These are phyloP conservation scores for Lordiphosa andalusiaca DNA, from an alignment of 2,888 invertebrate genomes.

Conservation along the genomic window DNA sequence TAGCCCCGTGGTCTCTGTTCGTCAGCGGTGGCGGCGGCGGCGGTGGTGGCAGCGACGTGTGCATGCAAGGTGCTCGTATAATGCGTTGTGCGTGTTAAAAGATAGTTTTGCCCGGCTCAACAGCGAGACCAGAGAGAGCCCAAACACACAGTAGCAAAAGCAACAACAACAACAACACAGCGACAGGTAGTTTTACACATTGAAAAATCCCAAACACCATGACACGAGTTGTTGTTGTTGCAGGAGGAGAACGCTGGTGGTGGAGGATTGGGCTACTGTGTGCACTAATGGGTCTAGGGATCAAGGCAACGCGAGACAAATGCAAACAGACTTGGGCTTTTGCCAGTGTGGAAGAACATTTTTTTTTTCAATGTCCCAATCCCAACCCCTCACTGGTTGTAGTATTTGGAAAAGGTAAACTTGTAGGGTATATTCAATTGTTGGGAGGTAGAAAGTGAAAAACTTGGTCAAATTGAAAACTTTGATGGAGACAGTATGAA, in stretches of 20 bases:
- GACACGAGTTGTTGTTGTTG: conserved; percentile 45
- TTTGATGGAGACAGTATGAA: no score
- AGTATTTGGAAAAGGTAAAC: no score
- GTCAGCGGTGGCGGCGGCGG: conserved; percentile 26
- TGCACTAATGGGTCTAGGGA: conserved; percentile 73
- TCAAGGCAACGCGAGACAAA: conserved; percentile 68
- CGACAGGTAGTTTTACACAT: conserved; percentile 74
- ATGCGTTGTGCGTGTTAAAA: conserved; percentile 75
- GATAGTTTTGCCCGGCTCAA: conserved; percentile 73
- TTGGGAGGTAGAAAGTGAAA: no score
- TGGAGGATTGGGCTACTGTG: conserved; percentile 32
- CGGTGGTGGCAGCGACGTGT: conserved; percentile 51
- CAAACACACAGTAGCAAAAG: conserved; percentile 24
- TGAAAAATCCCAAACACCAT: conserved; percentile 73
- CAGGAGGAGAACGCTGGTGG: conserved; percentile 8
- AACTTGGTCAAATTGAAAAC: no score
- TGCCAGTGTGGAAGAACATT: conserved; percentile 19
- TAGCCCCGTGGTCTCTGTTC: conserved; percentile 7
- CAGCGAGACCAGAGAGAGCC: conserved; percentile 39
- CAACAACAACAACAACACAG: conserved; percentile 30
- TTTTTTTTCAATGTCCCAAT: conserved; percentile 1
- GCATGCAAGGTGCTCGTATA: conserved; percentile 73
- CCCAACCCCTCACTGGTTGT: no score
- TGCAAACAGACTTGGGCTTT: conserved; percentile 61
- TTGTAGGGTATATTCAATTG: no score